Percentiles rank a stretch among this genome's conserved stretches.
phyloP scores from a whole-genome alignment of 1,140 invertebrate species.

The Augochlora pura region DNA sequence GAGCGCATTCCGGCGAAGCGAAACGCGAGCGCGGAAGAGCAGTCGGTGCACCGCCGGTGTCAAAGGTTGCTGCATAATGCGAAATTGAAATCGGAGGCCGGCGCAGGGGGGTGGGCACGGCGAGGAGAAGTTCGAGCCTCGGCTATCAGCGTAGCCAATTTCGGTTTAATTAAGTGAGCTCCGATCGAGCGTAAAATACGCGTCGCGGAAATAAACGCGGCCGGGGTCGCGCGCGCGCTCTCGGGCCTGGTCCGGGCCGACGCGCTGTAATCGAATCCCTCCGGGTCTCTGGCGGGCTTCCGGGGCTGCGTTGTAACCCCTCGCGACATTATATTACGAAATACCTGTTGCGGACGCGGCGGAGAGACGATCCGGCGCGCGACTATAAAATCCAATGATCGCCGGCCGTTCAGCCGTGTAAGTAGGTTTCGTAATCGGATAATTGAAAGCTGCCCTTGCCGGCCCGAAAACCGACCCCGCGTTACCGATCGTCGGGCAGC shows the following conservation, averaged over 20 bases:
- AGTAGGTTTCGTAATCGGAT: constrained; percentile 20
- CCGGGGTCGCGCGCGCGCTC: too few species aligned
- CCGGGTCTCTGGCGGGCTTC: background rate
- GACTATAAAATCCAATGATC: constrained; percentile 26
- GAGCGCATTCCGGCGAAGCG: too few species aligned
- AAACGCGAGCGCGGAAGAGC: too few species aligned
- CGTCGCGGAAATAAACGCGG: constrained; percentile 23
- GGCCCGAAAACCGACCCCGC: too few species aligned
- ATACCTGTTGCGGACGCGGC: constrained; percentile 37
- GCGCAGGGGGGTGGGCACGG: too few species aligned
- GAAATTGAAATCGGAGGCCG: constrained; percentile 27
- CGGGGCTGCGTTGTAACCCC: background rate
- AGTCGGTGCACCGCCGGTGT: constrained; percentile 11
- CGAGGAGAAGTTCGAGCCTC: background rate
- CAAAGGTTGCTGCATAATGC: background rate
- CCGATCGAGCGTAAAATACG: constrained; percentile 39
- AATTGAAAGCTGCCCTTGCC: constrained; percentile 16
- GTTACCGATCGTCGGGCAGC: too few species aligned
- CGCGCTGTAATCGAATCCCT: constrained; percentile 32
- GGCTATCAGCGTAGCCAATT: constrained; percentile 35
- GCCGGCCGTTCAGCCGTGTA: constrained; percentile 18
- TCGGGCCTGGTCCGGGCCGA: too few species aligned
- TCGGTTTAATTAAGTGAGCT: constrained; percentile 42
- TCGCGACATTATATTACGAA: constrained; percentile 35
- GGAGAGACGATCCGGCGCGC: background rate